These are phyloP conservation scores for Ennomos fuscantarius DNA, from an alignment of 2,888 invertebrate species.

Conservation along the genomic window DNA sequence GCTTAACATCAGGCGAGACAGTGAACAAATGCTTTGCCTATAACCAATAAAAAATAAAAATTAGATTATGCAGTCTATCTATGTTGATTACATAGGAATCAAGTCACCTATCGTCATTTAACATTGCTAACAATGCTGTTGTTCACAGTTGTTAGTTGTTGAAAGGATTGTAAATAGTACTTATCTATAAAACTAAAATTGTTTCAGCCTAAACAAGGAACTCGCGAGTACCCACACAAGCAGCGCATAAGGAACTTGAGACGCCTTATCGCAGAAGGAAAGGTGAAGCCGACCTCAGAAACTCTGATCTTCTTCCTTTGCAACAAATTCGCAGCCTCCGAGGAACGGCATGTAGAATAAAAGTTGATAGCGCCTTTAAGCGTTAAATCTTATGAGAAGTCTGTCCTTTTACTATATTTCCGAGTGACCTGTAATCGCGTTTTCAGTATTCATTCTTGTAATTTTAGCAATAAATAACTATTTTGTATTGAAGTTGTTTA, in stretches of 20 bases:
- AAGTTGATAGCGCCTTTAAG: background rate
- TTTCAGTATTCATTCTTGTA: constrained; percentile 29
- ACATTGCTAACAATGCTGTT: no score
- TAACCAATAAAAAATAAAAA: no score
- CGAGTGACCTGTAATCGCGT: constrained; percentile 33
- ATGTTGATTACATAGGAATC: no score
- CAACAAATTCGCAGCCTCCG: constrained; percentile 80
- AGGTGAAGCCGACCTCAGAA: constrained; percentile 77
- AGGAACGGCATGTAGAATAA: constrained; percentile 59
- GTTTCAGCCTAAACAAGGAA: constrained; percentile 49
- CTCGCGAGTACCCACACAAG: constrained; percentile 86
- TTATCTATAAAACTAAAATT: constrained; percentile 7
- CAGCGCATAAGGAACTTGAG: constrained; percentile 86
- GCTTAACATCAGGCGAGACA: no score
- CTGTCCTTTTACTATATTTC: constrained; percentile 22
- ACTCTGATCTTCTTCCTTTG: constrained; percentile 81
- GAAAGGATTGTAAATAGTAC: no score
- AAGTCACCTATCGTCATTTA: no score
- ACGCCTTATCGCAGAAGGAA: constrained; percentile 73
- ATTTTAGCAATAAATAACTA: constrained; percentile 37
- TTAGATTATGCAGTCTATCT: no score
- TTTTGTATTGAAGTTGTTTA: constrained; percentile 29
- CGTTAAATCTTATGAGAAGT: background rate
- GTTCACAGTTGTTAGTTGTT: no score
- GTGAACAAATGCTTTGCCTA: no score